phyloP scores from a whole-genome alignment of 2,797 vertebrate species.

The Coregonus sp. region DNA sequence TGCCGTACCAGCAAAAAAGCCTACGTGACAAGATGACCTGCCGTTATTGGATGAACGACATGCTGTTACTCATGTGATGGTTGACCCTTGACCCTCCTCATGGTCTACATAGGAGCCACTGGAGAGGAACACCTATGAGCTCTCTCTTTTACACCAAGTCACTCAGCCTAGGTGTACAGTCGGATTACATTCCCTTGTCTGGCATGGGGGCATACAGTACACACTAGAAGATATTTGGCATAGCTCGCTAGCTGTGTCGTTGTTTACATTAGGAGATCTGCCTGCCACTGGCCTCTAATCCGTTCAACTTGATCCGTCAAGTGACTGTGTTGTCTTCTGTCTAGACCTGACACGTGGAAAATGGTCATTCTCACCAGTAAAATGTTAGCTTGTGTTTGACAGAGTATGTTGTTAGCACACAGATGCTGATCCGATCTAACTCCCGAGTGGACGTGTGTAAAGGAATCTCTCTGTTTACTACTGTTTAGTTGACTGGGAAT shows the following conservation, averaged over 20 bases:
- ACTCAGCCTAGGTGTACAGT: conserved; percentile 9
- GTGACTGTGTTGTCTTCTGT: not conserved
- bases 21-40: not conserved
- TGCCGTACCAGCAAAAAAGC: not conserved
- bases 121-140: not conserved
- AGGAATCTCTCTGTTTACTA: not conserved
- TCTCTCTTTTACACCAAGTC: conserved; percentile 23
- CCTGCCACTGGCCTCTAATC: not conserved
- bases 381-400: not conserved
- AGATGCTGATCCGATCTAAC: not conserved
- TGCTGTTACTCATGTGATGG: not conserved
- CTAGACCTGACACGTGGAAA: not conserved
- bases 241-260: conserved; percentile 30
- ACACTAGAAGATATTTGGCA: conserved; percentile 17
- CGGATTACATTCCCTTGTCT: conserved; percentile 23
- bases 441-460: not conserved
- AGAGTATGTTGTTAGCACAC: conserved; percentile 4
- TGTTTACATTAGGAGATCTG: conserved; percentile 24
- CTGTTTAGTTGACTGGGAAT: not conserved
- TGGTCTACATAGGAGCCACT: not conserved
- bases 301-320: not conserved
- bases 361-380: not conserved
- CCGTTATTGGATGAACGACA: not conserved
- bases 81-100: not conserved
- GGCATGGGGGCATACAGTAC: conserved; percentile 8